A percentile compares a stretch with the other conserved stretches of the same genome.
phyloP scores from a whole-genome alignment of 2,797 vertebrate genomes.

The Triplophysa bombifrons region DNA sequence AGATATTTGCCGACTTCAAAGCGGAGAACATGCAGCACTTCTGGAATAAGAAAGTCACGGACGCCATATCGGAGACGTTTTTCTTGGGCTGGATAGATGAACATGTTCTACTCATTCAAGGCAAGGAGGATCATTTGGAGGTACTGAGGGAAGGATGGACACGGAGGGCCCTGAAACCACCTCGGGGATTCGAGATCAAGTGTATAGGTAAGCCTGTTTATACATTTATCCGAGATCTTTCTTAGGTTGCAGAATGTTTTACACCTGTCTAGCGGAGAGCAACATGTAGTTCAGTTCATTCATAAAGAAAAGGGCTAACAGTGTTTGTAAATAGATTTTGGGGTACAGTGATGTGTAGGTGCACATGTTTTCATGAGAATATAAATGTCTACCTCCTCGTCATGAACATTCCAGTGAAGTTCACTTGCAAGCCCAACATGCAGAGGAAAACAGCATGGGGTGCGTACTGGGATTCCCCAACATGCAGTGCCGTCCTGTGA shows the following conservation, averaged over 20 bases:
- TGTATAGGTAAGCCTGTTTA: conserved; percentile 81
- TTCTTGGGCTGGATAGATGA: conserved; percentile 97
- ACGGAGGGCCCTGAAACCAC: conserved; percentile 86
- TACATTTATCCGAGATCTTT: background rate
- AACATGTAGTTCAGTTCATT: background rate
- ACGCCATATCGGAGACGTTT: conserved; percentile 89
- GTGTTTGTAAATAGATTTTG: background rate
- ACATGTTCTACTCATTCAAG: conserved; percentile 91
- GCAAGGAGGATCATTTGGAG: conserved; percentile 88
- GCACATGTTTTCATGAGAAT: background rate
- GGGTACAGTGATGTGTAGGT: background rate
- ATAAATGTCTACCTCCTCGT: background rate
- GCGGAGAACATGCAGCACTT: conserved; percentile 94
- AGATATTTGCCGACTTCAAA: conserved; percentile 95
- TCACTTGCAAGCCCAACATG: too few relatives aligned
- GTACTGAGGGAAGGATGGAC: conserved; percentile 91
- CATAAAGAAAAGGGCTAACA: background rate
- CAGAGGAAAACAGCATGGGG: background rate
- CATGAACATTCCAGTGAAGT: background rate
- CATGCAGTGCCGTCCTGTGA: background rate
- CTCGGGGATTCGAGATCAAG: conserved; percentile 88
- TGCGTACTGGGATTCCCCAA: background rate
- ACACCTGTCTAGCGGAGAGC: background rate
- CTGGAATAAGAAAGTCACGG: conserved; percentile 90
- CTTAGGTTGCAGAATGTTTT: background rate